phyloP scores from a whole-genome alignment of 2,113 vertebrate species.

The Oxyruncus cristatus region DNA sequence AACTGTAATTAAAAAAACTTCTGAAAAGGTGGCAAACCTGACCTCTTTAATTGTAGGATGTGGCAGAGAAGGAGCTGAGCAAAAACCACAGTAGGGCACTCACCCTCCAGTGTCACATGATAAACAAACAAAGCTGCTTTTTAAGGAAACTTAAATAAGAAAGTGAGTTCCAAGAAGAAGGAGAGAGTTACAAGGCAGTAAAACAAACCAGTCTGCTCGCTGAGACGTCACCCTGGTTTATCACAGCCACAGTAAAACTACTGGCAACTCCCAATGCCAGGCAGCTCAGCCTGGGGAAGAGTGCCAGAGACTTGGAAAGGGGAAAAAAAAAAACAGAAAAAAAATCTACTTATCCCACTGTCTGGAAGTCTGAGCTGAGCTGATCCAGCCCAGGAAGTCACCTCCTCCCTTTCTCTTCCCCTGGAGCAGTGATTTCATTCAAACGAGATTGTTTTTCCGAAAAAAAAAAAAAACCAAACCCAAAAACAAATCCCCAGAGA shows the following conservation, averaged over 20 bases:
- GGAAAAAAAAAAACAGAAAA: too few relatives aligned
- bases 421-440: conserved; percentile 5
- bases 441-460: neutral
- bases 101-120: fast-evolving
- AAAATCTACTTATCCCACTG: neutral
- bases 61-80: neutral
- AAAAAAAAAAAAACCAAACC: neutral
- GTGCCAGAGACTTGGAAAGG: neutral
- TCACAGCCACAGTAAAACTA: neutral
- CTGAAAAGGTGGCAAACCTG: neutral
- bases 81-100: neutral
- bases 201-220: neutral
- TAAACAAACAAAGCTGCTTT: neutral
- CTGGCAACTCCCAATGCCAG: neutral
- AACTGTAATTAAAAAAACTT: neutral
- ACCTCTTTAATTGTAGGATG: neutral
- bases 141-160: neutral
- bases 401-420: neutral
- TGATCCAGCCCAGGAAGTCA: neutral
- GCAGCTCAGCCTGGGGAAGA: neutral
- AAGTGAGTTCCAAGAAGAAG: neutral
- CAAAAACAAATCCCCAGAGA: neutral
- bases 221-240: neutral
- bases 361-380: neutral
- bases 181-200: neutral